Conservation (phyloP, 2,113 vertebrate genomes). For the Prolemur simus region DNA sequence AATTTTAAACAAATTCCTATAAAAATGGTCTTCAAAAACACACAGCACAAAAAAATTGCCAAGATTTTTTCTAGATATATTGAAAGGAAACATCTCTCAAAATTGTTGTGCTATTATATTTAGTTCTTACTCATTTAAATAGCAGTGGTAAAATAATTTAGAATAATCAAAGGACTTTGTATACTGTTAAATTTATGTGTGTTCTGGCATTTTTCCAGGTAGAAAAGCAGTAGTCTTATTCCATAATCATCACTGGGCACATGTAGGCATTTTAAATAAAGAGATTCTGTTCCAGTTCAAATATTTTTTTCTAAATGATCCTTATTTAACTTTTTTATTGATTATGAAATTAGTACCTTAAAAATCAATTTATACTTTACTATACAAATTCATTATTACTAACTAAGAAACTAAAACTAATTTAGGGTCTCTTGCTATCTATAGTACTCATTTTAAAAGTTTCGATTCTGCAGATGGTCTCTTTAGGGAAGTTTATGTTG, state of each 20-base stretch:
- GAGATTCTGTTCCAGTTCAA: not conserved
- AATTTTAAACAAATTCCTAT: conserved; percentile 49
- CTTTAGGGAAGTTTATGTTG: not conserved
- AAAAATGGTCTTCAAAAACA: not conserved
- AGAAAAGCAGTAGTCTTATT: conserved; percentile 16
- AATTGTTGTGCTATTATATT: not conserved
- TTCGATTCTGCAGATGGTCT: conserved; percentile 37
- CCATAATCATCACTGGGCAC: not conserved
- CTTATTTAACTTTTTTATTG: conserved; percentile 30
- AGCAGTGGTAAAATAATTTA: not conserved
- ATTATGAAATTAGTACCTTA: conserved; percentile 46
- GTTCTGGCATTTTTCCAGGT: not conserved
- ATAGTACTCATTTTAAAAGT: conserved; percentile 8
- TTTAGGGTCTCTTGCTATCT: conserved; percentile 14
- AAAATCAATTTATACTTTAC: conserved; percentile 41
- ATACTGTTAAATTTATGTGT: not conserved
- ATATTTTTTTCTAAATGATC: conserved; percentile 24
- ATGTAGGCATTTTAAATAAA: conserved; percentile 31
- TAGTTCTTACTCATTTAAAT: not conserved
- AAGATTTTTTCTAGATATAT: conserved; percentile 4
- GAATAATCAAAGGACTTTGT: not conserved
- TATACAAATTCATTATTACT: conserved; percentile 24
- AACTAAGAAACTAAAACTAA: conserved; percentile 35
- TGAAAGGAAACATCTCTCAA: not conserved
- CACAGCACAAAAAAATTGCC: not conserved